Base-by-base conservation (phyloP, 2,113 vertebrate genomes). In the Oophaga pumilio region DNA sequence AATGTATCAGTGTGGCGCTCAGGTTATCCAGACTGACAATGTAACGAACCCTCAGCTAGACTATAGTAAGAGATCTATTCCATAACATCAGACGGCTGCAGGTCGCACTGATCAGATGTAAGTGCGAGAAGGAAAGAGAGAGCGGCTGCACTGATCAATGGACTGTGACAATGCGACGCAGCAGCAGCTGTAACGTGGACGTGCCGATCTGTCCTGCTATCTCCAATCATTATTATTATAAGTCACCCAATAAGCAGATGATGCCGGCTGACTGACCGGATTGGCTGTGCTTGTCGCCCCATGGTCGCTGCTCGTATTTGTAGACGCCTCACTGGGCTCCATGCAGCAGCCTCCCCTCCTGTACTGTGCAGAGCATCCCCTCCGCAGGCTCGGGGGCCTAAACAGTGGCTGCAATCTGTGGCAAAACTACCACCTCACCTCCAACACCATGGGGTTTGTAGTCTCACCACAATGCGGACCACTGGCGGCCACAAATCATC, bases 251-350 rank as follows among this genome's bases (percentile, higher is more conserved):
- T 59, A 33, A 68, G 50, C 84, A 89, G 86, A 89, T 24, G 89
- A 52, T n/a, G 81, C 85, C 86, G 90, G 89, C 89, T 64, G 84
- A 26, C 82, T 90, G 90, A 85, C 90, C 90, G 91, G 89, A 85
- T 91, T 91, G 89, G 89, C 84, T 64, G 89, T 85, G 85, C 80
- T 84, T 88, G 26, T 33, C 74, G 89, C 90, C 91, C 90, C 90
- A 56, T 86, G 90, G 90, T 85, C 88, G 60, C 1, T 60, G 83
- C 90, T 91, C 90, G 89, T 88, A 85, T 43, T 22, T 2, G 28
- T 1, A 53, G 52, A 79, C 10, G 60, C 13, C 52, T 78, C 49
- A 62, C 50, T 50, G 53, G 66, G 10, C 33, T 22, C 17, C 43
- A 43, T 28, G 6, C 13, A 0, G 14, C 71, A 17, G 15, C 71